Percentiles rank a stretch among this genome's conserved stretches.
Evolutionary conservation across 1,140 invertebrate species (phyloP).

Genomic region (Brachionus calyciflorus): DNA sequence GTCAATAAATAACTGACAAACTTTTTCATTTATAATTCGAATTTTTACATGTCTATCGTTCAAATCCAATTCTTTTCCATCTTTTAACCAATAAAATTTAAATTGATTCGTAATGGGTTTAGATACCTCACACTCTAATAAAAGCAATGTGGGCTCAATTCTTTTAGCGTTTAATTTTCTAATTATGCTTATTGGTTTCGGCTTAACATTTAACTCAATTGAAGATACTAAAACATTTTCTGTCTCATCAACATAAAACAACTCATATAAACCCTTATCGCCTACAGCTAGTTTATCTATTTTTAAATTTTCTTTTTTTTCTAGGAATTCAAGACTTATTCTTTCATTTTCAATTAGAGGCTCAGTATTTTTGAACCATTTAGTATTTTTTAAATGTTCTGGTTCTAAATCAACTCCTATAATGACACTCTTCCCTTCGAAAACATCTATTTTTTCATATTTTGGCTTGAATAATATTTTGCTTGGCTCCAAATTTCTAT

Average conservation of each 20-base stretch:
- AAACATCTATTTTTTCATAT: slow-evolving; percentile 6
- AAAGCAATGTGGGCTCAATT: not conserved
- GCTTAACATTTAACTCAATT: not conserved
- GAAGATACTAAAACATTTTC: not conserved
- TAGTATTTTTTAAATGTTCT: not conserved
- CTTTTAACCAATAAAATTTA: slow-evolving; percentile 22
- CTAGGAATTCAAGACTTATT: not conserved
- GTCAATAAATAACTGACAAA: slow-evolving; percentile 38
- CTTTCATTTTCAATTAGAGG: not conserved
- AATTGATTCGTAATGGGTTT: not conserved
- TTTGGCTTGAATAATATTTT: not conserved
- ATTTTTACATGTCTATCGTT: not conserved
- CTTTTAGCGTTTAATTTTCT: slow-evolving; percentile 33
- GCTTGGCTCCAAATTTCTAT: no score
- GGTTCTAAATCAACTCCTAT: not conserved
- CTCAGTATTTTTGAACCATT: slow-evolving; percentile 14
- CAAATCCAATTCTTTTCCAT: slow-evolving; percentile 8
- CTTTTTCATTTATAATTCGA: not conserved
- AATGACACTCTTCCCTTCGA: slow-evolving; percentile 6
- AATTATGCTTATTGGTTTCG: slow-evolving; percentile 4
- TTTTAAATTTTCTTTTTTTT: not conserved
- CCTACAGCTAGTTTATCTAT: not conserved
- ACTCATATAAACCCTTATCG: slow-evolving; percentile 17
- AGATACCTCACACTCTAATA: slow-evolving; percentile 39
- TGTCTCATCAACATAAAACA: not conserved